A percentile compares a stretch with the other conserved stretches of the same genome.
These are phyloP conservation scores for Polyodon spathula DNA, from an alignment of 2,113 vertebrate species.

Conservation along the genomic window DNA sequence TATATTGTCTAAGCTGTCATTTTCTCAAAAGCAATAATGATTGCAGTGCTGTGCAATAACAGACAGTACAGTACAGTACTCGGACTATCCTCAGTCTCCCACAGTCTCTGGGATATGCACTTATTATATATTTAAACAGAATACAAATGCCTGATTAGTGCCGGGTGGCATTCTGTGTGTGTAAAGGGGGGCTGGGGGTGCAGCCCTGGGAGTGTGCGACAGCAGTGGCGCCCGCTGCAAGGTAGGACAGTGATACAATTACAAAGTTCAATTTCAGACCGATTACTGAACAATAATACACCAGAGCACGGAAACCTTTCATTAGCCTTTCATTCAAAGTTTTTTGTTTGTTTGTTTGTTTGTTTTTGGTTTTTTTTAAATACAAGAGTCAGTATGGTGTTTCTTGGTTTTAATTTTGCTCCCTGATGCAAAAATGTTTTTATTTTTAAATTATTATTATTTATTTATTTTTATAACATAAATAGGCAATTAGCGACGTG, in stretches of 20 bases:
- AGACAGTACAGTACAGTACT: too few relatives aligned
- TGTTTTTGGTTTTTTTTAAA: slow-evolving; percentile 3
- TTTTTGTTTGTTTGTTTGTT: slow-evolving; percentile 9
- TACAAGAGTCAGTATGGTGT: background rate
- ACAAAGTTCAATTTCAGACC: background rate
- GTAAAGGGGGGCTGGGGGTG: too few relatives aligned
- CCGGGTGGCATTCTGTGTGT: too few relatives aligned
- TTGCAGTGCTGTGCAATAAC: too few relatives aligned
- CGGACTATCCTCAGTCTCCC: too few relatives aligned
- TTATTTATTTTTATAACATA: background rate
- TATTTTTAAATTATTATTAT: too few relatives aligned
- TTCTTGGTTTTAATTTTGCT: background rate
- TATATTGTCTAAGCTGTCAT: too few relatives aligned
- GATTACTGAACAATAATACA: slow-evolving; percentile 6
- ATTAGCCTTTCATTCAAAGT: slow-evolving; percentile 9
- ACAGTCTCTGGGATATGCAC: too few relatives aligned
- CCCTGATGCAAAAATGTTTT: background rate
- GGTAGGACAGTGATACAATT: background rate
- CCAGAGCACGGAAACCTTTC: slow-evolving; percentile 4
- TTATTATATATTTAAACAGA: too few relatives aligned
- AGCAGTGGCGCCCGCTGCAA: background rate
- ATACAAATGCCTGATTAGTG: too few relatives aligned
- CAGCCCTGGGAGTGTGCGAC: background rate
- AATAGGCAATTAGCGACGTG: background rate
- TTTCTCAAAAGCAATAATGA: too few relatives aligned